Evolutionary conservation across 1,140 invertebrate genomes (phyloP).

Genomic region (Drosophila albomicans): DNA sequence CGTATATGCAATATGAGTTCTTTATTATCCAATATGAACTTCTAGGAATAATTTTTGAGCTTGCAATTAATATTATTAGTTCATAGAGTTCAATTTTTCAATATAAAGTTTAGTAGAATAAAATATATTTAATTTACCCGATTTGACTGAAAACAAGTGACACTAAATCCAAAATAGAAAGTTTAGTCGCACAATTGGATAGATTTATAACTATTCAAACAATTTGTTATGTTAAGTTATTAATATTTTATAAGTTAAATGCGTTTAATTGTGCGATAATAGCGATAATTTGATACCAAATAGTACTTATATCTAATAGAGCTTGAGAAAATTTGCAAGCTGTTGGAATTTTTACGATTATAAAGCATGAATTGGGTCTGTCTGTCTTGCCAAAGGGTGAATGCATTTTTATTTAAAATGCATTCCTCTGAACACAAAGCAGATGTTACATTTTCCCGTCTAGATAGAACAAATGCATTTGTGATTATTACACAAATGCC

Average conservation of each 20-base stretch:
- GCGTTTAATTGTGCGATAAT: slow-evolving; percentile 2
- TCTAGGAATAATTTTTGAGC: too few species aligned
- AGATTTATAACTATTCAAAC: not conserved
- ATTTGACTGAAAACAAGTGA: too few species aligned
- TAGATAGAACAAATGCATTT: slow-evolving; percentile 15
- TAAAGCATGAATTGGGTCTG: not conserved
- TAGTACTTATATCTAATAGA: slow-evolving; percentile 38
- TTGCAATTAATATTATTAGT: too few species aligned
- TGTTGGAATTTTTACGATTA: slow-evolving; percentile 1
- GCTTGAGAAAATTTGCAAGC: slow-evolving; percentile 42
- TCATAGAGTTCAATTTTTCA: too few species aligned
- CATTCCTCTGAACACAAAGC: slow-evolving; percentile 31
- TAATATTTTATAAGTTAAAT: not conserved
- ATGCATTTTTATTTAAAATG: slow-evolving; percentile 21
- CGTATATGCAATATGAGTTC: too few species aligned
- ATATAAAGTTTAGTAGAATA: too few species aligned
- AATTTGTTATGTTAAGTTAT: not conserved
- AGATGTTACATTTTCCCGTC: slow-evolving; percentile 33
- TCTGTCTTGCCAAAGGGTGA: not conserved
- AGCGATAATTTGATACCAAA: slow-evolving; percentile 8
- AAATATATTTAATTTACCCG: too few species aligned
- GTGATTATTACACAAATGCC: slow-evolving; percentile 6
- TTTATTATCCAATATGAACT: too few species aligned
- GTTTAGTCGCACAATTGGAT: too few species aligned
- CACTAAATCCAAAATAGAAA: too few species aligned